Base-by-base conservation (phyloP, 2,888 invertebrate species). In the Drosophila putrida region DNA sequence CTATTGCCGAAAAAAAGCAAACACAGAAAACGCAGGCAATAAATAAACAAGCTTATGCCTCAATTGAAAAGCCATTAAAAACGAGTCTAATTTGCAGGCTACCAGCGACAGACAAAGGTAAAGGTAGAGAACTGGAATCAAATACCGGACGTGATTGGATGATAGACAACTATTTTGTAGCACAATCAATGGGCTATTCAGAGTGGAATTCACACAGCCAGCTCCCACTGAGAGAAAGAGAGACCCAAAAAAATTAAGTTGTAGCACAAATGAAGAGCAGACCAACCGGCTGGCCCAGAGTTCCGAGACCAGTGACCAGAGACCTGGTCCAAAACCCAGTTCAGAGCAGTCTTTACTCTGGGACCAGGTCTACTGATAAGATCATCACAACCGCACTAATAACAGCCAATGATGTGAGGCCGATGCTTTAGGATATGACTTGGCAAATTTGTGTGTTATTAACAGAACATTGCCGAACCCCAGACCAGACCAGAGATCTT, bases 401-500 rank as follows among this genome's bases (percentile, higher is more conserved):
- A 88, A 75, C 86, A 75, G 77, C 75, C 88, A 87, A 89, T 88
- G 74, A 79, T 74, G 71, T 68, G 65, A 73, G 61, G 44, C 47
- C 67, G 71, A 71, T 82, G 89, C 88, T 89, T 78, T 90, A 72
- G 89, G 90, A 85, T 88, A 89, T 90, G 88, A 90, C 90, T 81
- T 80, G 89, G 83, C 88, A 85, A 89, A 89, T 82, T 89, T 80
- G 74, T 72, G 78, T 74, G 75, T 86, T 83, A 89, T 86, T 78
- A 78, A 71, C 59, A 71, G 64, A 80, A 65, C 53, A 71, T 68
- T 73, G 70, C 60, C 53, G 53, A 38, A 39, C 46, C 46, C 47
- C 20, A 20, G 20, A 0, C 39, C n/a, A n/a, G n/a, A n/a, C 47
- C 39, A 20, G 13, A 82, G 87, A 87, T 87, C 76, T 82, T 70